Evolutionary conservation across 2,113 vertebrate genomes (phyloP).

Genomic region (Toxostoma redivivum): DNA sequence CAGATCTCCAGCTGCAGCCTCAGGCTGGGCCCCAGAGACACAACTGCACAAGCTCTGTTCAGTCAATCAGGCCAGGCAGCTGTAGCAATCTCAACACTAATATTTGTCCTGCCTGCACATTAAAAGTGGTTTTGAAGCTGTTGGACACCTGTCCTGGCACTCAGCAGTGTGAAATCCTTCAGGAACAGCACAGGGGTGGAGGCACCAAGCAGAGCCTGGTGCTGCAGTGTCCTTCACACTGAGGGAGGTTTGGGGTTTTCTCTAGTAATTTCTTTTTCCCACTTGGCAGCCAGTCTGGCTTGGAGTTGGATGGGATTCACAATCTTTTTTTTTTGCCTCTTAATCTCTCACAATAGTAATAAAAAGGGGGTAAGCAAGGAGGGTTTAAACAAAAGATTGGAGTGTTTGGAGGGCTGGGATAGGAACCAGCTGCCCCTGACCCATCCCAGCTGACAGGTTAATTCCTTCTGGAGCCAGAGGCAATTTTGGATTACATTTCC

Average conservation of each 20-base stretch:
- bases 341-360: background rate
- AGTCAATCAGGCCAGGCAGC: background rate
- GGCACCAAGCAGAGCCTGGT: background rate
- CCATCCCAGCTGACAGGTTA: background rate
- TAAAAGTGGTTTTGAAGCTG: background rate
- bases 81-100: background rate
- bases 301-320: background rate
- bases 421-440: background rate
- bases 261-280: background rate
- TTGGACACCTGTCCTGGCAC: fast-evolving
- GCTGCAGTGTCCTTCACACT: background rate
- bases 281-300: background rate
- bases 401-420: background rate
- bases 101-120: background rate
- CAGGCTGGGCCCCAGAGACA: background rate
- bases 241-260: background rate
- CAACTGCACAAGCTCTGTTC: background rate
- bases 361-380: background rate
- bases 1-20: background rate
- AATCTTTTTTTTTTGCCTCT: background rate
- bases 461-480: background rate
- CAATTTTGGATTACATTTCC: background rate
- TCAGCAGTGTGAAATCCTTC: background rate
- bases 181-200: background rate
- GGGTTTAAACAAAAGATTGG: background rate